These are phyloP conservation scores for Theretra japonica DNA, from an alignment of 2,888 invertebrate species.

Conservation along the genomic window DNA sequence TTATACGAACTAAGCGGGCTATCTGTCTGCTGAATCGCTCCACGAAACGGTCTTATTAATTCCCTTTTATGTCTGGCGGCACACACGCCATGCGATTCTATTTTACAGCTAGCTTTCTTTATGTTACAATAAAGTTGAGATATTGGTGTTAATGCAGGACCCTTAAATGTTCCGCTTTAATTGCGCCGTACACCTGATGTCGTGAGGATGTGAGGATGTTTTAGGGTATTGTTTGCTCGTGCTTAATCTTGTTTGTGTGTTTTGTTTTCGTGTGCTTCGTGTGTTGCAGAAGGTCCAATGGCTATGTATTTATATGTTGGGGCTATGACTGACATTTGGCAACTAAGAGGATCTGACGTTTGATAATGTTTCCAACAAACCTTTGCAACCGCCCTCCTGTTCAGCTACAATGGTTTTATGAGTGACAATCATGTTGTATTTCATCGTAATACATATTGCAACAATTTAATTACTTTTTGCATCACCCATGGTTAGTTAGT, in stretches of 20 bases:
- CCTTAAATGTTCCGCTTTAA: constrained; percentile 70
- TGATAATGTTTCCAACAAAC: too few relatives aligned
- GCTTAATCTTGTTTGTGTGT: not conserved
- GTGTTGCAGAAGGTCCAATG: too few relatives aligned
- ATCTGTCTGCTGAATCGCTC: constrained; percentile 73
- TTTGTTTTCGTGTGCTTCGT: not conserved
- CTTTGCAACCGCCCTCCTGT: too few relatives aligned
- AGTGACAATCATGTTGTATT: too few relatives aligned
- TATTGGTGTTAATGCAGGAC: constrained; percentile 52
- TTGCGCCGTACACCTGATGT: constrained; percentile 74
- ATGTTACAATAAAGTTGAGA: constrained; percentile 77
- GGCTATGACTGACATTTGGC: too few relatives aligned
- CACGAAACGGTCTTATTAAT: constrained; percentile 81
- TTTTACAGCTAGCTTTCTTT: constrained; percentile 79
- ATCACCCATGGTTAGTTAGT: too few relatives aligned
- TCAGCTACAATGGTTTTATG: too few relatives aligned
- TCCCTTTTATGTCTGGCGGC: constrained; percentile 76
- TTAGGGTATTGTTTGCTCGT: constrained; percentile 4
- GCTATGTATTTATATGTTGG: too few relatives aligned
- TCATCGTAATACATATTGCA: too few relatives aligned
- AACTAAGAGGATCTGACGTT: too few relatives aligned
- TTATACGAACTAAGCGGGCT: constrained; percentile 54
- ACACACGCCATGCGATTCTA: constrained; percentile 57
- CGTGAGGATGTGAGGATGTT: constrained; percentile 43
- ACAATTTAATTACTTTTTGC: too few relatives aligned